Conservation (phyloP, 2,797 vertebrate species). For the Hafferia zeledoni region DNA sequence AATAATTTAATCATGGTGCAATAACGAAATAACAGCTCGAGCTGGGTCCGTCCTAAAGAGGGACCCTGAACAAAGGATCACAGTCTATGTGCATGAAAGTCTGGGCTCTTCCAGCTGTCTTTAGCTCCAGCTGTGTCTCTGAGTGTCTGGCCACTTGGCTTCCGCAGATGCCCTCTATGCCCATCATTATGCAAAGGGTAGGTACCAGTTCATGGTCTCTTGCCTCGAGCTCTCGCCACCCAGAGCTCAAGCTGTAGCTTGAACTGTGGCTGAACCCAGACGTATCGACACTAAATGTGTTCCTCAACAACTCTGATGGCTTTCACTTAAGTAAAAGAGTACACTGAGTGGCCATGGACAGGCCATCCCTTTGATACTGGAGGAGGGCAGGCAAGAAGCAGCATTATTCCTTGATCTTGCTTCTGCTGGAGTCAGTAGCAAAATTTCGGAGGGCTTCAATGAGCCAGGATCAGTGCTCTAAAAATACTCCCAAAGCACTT, state of each 20-base stretch:
- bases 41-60: background rate
- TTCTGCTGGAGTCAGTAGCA: background rate
- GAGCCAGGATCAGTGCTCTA: background rate
- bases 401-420: background rate
- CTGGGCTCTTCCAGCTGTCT: background rate
- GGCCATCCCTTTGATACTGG: background rate
- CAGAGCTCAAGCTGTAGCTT: background rate
- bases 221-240: background rate
- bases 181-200: background rate
- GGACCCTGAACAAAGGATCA: background rate
- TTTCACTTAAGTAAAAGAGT: background rate
- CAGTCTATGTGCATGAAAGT: background rate
- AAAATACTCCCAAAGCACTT: background rate
- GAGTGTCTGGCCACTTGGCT: background rate
- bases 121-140: background rate
- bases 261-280: background rate
- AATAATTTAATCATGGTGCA: background rate
- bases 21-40: background rate
- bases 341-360: background rate
- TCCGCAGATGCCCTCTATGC: background rate
- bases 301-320: background rate
- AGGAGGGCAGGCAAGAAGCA: background rate
- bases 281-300: background rate
- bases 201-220: background rate
- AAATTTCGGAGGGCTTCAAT: background rate